These are phyloP conservation scores for Palloptera scutellata DNA, from an alignment of 2,888 invertebrate species.

Conservation along the genomic window DNA sequence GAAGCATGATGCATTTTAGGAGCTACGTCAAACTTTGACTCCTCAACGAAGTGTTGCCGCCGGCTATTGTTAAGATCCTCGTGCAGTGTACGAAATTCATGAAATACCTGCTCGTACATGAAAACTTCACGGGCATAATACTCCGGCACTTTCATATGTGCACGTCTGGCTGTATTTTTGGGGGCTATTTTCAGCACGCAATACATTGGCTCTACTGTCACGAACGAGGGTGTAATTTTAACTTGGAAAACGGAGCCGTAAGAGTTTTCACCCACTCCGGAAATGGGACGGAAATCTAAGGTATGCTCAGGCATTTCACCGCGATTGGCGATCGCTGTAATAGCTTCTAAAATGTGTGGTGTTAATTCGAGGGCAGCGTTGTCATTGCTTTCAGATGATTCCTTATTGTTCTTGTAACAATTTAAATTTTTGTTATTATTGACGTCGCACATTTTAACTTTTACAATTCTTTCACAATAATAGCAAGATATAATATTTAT, in stretches of 20 bases:
- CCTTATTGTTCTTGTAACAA: background rate
- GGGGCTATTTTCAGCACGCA: constrained; percentile 55
- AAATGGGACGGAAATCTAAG: constrained; percentile 26
- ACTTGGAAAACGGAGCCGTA: constrained; percentile 46
- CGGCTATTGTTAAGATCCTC: background rate
- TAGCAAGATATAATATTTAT: too few relatives aligned
- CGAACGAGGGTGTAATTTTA: constrained; percentile 28
- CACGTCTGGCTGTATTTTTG: constrained; percentile 49
- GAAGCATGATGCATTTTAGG: constrained; percentile 48
- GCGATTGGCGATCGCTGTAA: background rate
- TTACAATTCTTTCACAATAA: too few relatives aligned
- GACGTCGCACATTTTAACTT: too few relatives aligned
- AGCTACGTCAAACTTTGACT: constrained; percentile 35
- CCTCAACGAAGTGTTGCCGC: background rate
- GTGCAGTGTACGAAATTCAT: constrained; percentile 38
- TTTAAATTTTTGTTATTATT: background rate
- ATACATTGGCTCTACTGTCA: background rate
- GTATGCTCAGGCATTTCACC: background rate
- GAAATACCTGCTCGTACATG: constrained; percentile 51
- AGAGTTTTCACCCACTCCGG: constrained; percentile 47
- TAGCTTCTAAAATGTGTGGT: constrained; percentile 6
- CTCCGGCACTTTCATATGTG: constrained; percentile 50
- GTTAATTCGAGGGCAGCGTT: constrained; percentile 3
- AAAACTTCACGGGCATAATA: constrained; percentile 54
- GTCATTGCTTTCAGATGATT: constrained; percentile 1